Conservation (phyloP, 2,797 vertebrate species). For the Parambassis ranga region DNA sequence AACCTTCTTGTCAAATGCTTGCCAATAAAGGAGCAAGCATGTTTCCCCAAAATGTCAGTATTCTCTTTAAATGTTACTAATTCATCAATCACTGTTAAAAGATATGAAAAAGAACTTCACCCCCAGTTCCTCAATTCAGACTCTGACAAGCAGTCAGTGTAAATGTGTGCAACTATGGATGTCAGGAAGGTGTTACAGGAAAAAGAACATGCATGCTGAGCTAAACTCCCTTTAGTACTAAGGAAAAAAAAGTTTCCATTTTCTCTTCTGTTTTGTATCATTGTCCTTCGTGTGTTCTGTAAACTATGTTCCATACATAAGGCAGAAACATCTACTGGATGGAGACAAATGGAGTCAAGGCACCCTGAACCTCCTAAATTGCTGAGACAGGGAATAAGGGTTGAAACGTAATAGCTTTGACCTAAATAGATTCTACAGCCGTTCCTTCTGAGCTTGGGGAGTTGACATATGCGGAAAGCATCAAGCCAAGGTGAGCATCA, state of each 20-base stretch:
- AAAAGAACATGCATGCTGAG: conserved; percentile 9
- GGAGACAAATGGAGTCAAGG: conserved; percentile 57
- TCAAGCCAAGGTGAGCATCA: conserved; percentile 60
- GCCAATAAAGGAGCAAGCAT: neutral
- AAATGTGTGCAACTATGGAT: neutral
- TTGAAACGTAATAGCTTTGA: conserved; percentile 70
- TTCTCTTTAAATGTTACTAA: neutral
- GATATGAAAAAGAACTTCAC: neutral
- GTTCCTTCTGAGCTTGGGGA: conserved; percentile 42
- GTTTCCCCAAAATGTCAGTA: neutral
- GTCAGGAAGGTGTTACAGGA: conserved; percentile 21
- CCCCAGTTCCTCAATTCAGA: neutral
- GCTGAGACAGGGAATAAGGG: conserved; percentile 59
- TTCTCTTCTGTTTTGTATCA: conserved; percentile 41
- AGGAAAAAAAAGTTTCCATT: neutral
- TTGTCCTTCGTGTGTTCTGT: conserved; percentile 46
- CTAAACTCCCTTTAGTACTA: neutral
- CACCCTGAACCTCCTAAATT: conserved; percentile 46
- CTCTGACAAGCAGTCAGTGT: neutral
- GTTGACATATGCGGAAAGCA: conserved; percentile 65
- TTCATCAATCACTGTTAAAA: conserved; percentile 2
- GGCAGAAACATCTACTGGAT: conserved; percentile 53
- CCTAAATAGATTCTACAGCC: conserved; percentile 79
- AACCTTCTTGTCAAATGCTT: neutral
- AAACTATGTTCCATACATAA: conserved; percentile 33